These are phyloP conservation scores for Gryllus longicercus DNA, from an alignment of 2,888 invertebrate species.

Conservation along the genomic window DNA sequence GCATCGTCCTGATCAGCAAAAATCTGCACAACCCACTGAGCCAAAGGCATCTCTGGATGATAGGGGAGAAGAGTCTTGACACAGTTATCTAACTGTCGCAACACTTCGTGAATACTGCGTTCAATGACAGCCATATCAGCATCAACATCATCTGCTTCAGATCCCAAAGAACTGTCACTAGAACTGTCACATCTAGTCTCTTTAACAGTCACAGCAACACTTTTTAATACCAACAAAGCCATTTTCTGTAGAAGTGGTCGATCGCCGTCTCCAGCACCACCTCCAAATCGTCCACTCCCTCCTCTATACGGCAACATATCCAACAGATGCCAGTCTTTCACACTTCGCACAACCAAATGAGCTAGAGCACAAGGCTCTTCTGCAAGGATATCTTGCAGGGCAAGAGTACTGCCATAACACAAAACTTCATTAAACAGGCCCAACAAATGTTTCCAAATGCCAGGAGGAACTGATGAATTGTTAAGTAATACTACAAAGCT, in stretches of 20 bases:
- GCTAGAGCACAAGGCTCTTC: constrained; percentile 86
- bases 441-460: constrained; percentile 80
- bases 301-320: constrained; percentile 51
- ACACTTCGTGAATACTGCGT: constrained; percentile 76
- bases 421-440: constrained; percentile 85
- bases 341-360: constrained; percentile 78
- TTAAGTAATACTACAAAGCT: constrained; percentile 70
- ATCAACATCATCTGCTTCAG: constrained; percentile 80
- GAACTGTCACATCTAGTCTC: constrained; percentile 81
- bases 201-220: constrained; percentile 84
- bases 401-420: constrained; percentile 86
- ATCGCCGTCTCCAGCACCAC: constrained; percentile 58
- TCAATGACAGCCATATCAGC: constrained; percentile 87
- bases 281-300: constrained; percentile 52
- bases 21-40: constrained; percentile 81
- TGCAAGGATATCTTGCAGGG: constrained; percentile 80
- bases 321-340: constrained; percentile 76
- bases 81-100: constrained; percentile 76
- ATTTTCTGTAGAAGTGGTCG: constrained; percentile 80
- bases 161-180: constrained; percentile 78
- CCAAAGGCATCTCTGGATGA: constrained; percentile 82
- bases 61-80: constrained; percentile 77
- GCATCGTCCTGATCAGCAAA: constrained; percentile 91
- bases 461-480: constrained; percentile 69
- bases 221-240: constrained; percentile 81